Evolutionary conservation across 2,113 vertebrate species (phyloP).

Genomic region (Melanerpes formicivorus): DNA sequence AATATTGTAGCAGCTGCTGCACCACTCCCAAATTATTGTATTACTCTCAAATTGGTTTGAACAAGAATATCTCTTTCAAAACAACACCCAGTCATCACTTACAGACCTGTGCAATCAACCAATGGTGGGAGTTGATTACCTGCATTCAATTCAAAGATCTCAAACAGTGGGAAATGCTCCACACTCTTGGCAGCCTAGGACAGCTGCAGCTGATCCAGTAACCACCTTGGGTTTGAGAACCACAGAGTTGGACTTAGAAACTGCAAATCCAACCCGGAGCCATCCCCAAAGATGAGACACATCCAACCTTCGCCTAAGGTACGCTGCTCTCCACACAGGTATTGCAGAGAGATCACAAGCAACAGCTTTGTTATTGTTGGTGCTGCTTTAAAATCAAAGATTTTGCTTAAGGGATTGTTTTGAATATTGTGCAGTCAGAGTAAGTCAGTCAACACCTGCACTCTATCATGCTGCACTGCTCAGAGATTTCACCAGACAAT

Average conservation of each 20-base stretch:
- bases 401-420: not conserved
- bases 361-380: not conserved
- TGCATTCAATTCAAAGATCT: not conserved
- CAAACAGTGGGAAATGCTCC: not conserved
- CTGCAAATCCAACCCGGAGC: not conserved
- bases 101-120: not conserved
- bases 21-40: not conserved
- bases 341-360: rapidly evolving
- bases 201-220: not conserved
- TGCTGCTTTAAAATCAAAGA: not conserved
- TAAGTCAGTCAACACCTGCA: not conserved
- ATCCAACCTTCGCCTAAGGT: not conserved
- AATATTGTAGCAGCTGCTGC: not conserved
- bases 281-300: not conserved
- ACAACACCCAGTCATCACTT: not conserved
- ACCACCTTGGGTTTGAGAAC: not conserved
- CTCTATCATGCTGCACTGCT: not conserved
- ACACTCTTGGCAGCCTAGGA: no score
- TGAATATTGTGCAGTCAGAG: not conserved
- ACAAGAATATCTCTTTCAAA: not conserved
- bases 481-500: not conserved
- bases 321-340: not conserved
- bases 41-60: not conserved
- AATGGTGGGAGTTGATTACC: not conserved
- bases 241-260: not conserved